phyloP scores from a whole-genome alignment of 2,888 invertebrate genomes.

The Troglohyphantes excavatus region DNA sequence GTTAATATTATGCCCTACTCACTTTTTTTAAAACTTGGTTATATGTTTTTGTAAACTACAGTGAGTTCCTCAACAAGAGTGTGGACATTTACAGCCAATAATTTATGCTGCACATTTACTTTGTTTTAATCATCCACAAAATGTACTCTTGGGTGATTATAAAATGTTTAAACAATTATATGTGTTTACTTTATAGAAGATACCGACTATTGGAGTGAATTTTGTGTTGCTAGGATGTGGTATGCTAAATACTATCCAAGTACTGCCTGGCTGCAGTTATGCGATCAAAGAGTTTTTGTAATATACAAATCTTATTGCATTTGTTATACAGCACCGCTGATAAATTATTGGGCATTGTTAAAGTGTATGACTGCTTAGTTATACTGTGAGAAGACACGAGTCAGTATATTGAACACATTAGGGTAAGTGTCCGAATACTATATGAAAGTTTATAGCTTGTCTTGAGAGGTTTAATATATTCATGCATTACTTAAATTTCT shows the following conservation, averaged over 20 bases:
- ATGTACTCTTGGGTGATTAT: conserved; percentile 49
- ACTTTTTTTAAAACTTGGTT: neutral
- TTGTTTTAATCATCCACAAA: conserved; percentile 54
- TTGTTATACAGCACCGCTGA: conserved; percentile 71
- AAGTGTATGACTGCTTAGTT: conserved; percentile 62
- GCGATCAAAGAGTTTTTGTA: conserved; percentile 70
- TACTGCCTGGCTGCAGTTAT: conserved; percentile 56
- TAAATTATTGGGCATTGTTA: conserved; percentile 76
- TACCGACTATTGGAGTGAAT: conserved; percentile 46
- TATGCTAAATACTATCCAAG: conserved; percentile 23
- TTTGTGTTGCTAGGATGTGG: conserved; percentile 53
- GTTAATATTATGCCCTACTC: neutral
- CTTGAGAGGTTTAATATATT: conserved; percentile 62
- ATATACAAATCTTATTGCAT: conserved; percentile 73
- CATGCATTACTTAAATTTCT: conserved; percentile 72
- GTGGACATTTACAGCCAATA: neutral
- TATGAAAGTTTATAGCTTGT: conserved; percentile 48
- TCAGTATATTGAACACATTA: conserved; percentile 48
- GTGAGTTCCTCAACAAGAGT: conserved; percentile 10
- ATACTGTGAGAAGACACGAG: conserved; percentile 28
- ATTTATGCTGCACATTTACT: conserved; percentile 14
- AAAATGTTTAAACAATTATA: conserved; percentile 47
- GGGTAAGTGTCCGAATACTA: conserved; percentile 53
- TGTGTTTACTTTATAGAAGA: conserved; percentile 10
- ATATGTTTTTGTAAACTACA: conserved; percentile 4